Conservation (phyloP, 2,797 vertebrate species). For the Scarus forsteni region DNA sequence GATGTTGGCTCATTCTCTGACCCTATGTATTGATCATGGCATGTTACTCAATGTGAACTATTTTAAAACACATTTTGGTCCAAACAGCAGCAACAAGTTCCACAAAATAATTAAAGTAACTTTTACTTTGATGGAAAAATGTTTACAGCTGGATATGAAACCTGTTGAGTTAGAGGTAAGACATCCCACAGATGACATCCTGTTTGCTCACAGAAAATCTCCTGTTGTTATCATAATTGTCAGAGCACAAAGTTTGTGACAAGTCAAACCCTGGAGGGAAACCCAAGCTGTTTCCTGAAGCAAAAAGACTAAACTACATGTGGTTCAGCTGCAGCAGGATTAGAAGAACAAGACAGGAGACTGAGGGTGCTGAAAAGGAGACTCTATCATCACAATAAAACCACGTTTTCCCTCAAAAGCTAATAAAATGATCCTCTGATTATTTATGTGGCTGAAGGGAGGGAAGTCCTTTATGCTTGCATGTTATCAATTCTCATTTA, state of each 20-base stretch:
- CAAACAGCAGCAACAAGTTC: conserved; percentile 1
- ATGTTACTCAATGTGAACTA: neutral
- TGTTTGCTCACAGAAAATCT: conserved; percentile 20
- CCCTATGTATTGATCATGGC: neutral
- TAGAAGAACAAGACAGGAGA: conserved; percentile 32
- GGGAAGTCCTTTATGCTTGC: conserved; percentile 24
- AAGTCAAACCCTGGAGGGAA: conserved; percentile 22
- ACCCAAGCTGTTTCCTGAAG: conserved; percentile 29
- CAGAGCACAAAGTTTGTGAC: conserved; percentile 19
- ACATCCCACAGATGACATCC: conserved; percentile 10
- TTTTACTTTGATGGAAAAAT: neutral
- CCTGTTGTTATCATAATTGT: conserved; percentile 43
- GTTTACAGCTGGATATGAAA: neutral
- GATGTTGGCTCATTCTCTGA: neutral
- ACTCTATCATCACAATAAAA: conserved; percentile 19
- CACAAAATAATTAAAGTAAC: neutral
- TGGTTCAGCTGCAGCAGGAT: conserved; percentile 9
- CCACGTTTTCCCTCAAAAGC: conserved; percentile 13
- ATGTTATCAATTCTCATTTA: conserved; percentile 42
- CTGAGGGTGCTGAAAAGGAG: conserved; percentile 8
- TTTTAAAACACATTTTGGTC: neutral
- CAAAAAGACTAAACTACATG: conserved; percentile 13
- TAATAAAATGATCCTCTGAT: conserved; percentile 48
- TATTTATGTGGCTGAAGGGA: conserved; percentile 31
- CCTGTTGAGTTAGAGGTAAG: conserved; percentile 6